Percentiles rank a stretch among this genome's conserved stretches.
These are phyloP conservation scores for Rhingia rostrata DNA, from an alignment of 2,888 invertebrate species.

Conservation along the genomic window DNA sequence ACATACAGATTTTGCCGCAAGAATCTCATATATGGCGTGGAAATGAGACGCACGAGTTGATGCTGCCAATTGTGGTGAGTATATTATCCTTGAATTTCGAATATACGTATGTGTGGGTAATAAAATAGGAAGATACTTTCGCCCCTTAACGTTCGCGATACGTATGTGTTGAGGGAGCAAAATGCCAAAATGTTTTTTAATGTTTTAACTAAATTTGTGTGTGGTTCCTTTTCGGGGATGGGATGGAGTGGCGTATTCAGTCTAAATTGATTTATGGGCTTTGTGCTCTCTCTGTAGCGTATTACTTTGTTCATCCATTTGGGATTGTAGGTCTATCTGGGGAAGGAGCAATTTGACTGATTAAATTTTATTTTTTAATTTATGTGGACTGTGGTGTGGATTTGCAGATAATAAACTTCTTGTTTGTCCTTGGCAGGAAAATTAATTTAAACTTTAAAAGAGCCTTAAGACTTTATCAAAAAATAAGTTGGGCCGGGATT, in stretches of 20 bases:
- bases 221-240: background rate
- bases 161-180: background rate
- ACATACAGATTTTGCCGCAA: constrained; percentile 86
- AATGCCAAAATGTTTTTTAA: constrained; percentile 20
- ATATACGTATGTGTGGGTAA: constrained; percentile 3
- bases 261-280: constrained; percentile 37
- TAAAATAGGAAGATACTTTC: background rate
- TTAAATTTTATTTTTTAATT: constrained; percentile 12
- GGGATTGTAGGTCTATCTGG: constrained; percentile 12
- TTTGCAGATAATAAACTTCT: background rate
- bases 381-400: background rate
- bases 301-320: background rate
- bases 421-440: background rate
- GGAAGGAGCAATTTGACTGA: constrained; percentile 9
- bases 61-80: constrained; percentile 87
- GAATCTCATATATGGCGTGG: constrained; percentile 88
- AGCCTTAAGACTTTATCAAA: too few species aligned
- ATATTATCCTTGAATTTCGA: constrained; percentile 9
- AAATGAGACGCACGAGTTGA: constrained; percentile 88
- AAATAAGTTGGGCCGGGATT: too few species aligned
- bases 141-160: background rate
- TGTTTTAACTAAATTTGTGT: constrained; percentile 48
- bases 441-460: background rate
- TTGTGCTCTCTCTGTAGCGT: background rate
- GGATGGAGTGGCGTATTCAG: constrained; percentile 40